phyloP scores from a whole-genome alignment of 2,797 vertebrate genomes.

The Rousettus madagascariensis region DNA sequence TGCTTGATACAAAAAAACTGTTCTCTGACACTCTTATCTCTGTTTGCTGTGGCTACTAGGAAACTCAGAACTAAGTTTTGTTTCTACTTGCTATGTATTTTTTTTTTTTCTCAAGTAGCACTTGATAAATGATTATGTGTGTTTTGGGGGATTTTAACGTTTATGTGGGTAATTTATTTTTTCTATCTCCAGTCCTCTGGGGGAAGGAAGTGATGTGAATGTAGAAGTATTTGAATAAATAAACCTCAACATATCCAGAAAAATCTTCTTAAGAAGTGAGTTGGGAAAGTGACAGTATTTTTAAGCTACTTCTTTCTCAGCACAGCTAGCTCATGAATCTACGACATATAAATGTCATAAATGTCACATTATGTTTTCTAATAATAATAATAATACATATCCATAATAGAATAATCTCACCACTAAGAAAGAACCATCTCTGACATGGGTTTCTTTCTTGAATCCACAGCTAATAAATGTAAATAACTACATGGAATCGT shows the following conservation, averaged over 20 bases:
- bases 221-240: conserved; percentile 30
- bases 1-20: neutral
- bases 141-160: neutral
- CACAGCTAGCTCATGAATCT: neutral
- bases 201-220: neutral
- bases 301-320: neutral
- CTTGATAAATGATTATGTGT: neutral
- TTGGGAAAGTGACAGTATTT: neutral
- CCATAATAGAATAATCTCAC: neutral
- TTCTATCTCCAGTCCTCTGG: neutral
- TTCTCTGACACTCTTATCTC: neutral
- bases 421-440: neutral
- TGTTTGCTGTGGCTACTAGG: neutral
- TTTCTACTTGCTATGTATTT: neutral
- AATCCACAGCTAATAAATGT: neutral
- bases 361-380: neutral
- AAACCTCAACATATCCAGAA: neutral
- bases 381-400: neutral
- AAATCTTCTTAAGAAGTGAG: neutral
- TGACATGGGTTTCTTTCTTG: neutral
- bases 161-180: neutral
- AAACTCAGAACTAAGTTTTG: neutral
- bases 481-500: neutral
- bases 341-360: neutral
- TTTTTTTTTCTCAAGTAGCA: neutral